A percentile compares a stretch with the other conserved stretches of the same genome.
Evolutionary conservation across 2,113 vertebrate genomes (phyloP).

Genomic region (Pristiophorus japonicus): DNA sequence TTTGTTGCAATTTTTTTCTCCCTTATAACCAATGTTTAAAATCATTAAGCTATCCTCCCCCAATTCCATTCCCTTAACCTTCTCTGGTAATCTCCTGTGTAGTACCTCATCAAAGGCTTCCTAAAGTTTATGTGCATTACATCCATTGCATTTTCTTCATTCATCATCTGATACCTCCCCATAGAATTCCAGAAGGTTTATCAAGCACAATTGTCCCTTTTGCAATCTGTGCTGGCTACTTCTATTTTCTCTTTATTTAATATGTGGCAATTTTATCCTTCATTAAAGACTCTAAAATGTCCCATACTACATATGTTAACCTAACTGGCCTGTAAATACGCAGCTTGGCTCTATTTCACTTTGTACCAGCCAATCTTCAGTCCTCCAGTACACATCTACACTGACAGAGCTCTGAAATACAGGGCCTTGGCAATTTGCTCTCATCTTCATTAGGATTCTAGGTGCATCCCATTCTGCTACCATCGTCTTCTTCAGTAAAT

Average conservation of each 20-base stretch:
- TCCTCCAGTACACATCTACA: too few relatives aligned
- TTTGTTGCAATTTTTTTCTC: too few relatives aligned
- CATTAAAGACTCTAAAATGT: neutral
- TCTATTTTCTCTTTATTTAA: neutral
- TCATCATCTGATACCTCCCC: neutral
- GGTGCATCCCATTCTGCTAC: neutral
- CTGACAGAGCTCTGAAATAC: too few relatives aligned
- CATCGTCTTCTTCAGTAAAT: neutral
- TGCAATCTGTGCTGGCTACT: neutral
- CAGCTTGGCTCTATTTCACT: neutral
- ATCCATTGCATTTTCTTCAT: neutral
- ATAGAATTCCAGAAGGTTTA: neutral
- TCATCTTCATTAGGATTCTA: too few relatives aligned
- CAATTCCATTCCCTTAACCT: neutral
- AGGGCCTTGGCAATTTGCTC: too few relatives aligned
- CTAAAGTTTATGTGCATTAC: neutral
- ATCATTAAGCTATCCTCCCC: neutral
- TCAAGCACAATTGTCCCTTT: neutral
- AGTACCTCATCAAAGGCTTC: neutral
- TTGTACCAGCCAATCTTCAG: too few relatives aligned
- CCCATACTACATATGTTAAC: neutral
- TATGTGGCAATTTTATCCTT: neutral
- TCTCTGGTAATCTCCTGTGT: neutral
- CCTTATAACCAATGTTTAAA: neutral
- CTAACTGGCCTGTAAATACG: neutral